These are phyloP conservation scores for Galaxea fascicularis DNA, from an alignment of 92 coral and sea anemone species.

Conservation along the genomic window DNA sequence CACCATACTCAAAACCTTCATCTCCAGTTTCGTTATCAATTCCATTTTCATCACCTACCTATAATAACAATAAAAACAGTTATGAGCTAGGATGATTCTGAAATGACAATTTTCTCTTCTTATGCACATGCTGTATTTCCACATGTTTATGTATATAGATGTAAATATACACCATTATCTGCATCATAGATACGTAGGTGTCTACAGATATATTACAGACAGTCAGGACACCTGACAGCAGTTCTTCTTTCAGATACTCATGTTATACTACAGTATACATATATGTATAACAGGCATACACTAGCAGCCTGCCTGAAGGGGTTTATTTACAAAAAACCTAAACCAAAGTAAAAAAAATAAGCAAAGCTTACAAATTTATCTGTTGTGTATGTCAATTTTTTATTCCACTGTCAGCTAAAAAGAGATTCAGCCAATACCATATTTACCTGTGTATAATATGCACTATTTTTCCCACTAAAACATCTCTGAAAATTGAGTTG, in stretches of 20 bases:
- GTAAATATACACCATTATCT: slow-evolving; percentile 9
- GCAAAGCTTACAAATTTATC: no score
- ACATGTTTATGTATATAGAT: not conserved
- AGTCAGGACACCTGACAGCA: not conserved
- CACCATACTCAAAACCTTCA: slow-evolving; percentile 18
- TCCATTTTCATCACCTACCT: not conserved
- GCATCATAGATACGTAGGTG: slow-evolving; percentile 15
- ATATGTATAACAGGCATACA: not conserved
- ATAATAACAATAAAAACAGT: slow-evolving; percentile 10
- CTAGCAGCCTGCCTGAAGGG: slow-evolving; percentile 1
- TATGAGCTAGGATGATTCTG: slow-evolving; percentile 1
- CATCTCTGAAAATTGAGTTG: no score
- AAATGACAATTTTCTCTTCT: not conserved
- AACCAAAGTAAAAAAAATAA: no score
- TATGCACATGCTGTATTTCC: slow-evolving; percentile 8
- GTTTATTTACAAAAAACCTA: not conserved
- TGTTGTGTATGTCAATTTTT: no score
- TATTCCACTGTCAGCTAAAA: no score
- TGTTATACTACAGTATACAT: not conserved
- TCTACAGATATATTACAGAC: not conserved
- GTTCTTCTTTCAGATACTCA: not conserved
- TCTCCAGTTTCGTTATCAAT: slow-evolving; percentile 11
- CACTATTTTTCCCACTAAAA: no score
- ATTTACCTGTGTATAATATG: no score
- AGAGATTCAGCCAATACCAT: no score